Evolutionary conservation across 1,140 invertebrate genomes (phyloP).

Genomic region (Geopemphigus sp.): DNA sequence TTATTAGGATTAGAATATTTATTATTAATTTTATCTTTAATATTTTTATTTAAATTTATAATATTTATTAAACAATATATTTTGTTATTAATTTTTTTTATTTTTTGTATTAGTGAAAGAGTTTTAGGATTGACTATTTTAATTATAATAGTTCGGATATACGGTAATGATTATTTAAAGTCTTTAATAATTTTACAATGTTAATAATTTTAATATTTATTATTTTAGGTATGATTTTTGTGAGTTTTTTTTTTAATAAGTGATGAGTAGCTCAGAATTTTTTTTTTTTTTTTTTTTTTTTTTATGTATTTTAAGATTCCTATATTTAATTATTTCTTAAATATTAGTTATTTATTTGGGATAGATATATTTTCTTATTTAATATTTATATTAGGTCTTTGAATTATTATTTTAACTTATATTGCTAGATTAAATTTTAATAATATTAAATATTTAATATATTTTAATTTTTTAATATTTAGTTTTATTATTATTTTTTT

Average conservation of each 20-base stretch:
- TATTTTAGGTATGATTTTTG: background rate
- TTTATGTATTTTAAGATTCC: background rate
- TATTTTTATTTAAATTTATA: background rate
- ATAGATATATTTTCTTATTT: slow-evolving; percentile 22
- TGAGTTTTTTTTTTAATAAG: background rate
- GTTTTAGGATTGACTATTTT: background rate
- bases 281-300: slow-evolving; percentile 19
- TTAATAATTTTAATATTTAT: slow-evolving; percentile 16
- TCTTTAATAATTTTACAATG: slow-evolving; percentile 4
- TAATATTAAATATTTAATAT: background rate
- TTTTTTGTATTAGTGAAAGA: slow-evolving; percentile 26
- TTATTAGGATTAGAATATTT: background rate
- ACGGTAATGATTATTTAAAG: slow-evolving; percentile 1
- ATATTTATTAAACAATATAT: slow-evolving; percentile 17
- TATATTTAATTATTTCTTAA: background rate
- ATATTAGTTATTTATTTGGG: slow-evolving; percentile 20
- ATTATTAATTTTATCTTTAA: slow-evolving; percentile 12
- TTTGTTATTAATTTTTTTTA: slow-evolving; percentile 4
- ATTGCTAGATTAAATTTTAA: background rate
- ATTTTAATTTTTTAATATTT: slow-evolving; percentile 13
- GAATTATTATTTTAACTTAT: slow-evolving; percentile 3
- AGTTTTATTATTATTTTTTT: background rate
- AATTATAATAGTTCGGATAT: background rate
- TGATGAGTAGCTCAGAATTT: background rate
- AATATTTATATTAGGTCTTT: background rate